These are phyloP conservation scores for Apotomis turbidana DNA, from an alignment of 2,888 invertebrate species.

Conservation along the genomic window DNA sequence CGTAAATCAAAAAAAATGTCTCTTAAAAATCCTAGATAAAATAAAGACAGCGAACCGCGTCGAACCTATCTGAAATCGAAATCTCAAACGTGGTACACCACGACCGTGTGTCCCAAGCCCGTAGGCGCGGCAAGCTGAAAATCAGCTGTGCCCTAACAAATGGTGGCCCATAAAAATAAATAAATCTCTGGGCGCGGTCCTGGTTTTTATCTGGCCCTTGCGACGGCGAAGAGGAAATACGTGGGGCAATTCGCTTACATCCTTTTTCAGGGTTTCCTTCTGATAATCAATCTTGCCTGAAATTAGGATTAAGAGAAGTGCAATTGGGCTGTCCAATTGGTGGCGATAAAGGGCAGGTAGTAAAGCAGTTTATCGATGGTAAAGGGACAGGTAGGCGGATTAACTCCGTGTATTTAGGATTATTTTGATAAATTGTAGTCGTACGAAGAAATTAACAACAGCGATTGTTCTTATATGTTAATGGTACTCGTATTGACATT, in stretches of 20 bases:
- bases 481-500: too few relatives aligned
- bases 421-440: too few relatives aligned
- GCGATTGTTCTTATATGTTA: too few relatives aligned
- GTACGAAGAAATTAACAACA: too few relatives aligned
- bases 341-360: conserved; percentile 8
- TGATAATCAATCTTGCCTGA: conserved; percentile 63
- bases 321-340: conserved; percentile 35
- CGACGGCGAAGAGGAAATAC: conserved; percentile 57
- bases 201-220: conserved; percentile 61
- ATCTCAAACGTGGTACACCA: conserved; percentile 20
- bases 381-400: not conserved
- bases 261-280: conserved; percentile 56
- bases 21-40: not conserved
- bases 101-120: conserved; percentile 42
- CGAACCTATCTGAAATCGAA: conserved; percentile 33
- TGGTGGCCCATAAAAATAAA: conserved; percentile 69
- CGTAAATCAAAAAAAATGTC: not conserved
- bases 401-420: not conserved
- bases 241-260: conserved; percentile 59
- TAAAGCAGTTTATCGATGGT: conserved; percentile 2
- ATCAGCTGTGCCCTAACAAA: conserved; percentile 66
- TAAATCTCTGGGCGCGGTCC: conserved; percentile 62
- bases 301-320: conserved; percentile 50
- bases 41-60: not conserved
- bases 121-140: conserved; percentile 50